Conservation (phyloP, 2,113 vertebrate genomes). For the Scartelaos histophorus region DNA sequence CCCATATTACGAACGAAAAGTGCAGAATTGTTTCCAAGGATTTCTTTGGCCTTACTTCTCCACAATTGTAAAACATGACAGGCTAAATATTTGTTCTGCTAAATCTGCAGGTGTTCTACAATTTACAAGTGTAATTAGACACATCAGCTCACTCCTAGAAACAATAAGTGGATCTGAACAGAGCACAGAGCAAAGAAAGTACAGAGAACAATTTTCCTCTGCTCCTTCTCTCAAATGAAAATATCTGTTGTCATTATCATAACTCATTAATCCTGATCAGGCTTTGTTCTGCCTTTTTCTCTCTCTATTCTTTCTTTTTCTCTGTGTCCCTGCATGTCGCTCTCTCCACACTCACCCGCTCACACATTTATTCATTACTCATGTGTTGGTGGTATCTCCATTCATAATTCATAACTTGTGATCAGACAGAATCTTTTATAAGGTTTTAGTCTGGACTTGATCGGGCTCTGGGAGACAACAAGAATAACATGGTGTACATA, state of each 20-base stretch:
- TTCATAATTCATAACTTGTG: constrained; percentile 69
- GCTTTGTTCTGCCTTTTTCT: constrained; percentile 29
- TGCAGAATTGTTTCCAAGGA: background rate
- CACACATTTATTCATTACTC: constrained; percentile 14
- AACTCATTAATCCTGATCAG: constrained; percentile 69
- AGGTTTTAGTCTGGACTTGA: constrained; percentile 50
- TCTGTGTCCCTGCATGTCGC: background rate
- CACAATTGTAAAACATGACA: background rate
- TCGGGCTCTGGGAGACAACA: constrained; percentile 50
- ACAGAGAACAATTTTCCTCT: constrained; percentile 41
- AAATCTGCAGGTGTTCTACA: background rate
- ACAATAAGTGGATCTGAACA: background rate
- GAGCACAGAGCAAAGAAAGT: constrained; percentile 31
- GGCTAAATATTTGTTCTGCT: background rate
- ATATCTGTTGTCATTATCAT: constrained; percentile 68
- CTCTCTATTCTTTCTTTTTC: constrained; percentile 3
- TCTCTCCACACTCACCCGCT: background rate
- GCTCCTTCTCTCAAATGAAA: constrained; percentile 28
- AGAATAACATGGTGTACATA: constrained; percentile 62
- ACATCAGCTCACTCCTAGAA: constrained; percentile 4
- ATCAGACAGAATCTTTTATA: constrained; percentile 76
- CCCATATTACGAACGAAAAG: background rate
- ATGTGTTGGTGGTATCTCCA: constrained; percentile 59
- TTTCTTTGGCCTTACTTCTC: background rate
- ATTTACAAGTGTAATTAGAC: background rate